Conservation (phyloP, 2,888 invertebrate genomes). For the Lasioglossum lativentre region DNA sequence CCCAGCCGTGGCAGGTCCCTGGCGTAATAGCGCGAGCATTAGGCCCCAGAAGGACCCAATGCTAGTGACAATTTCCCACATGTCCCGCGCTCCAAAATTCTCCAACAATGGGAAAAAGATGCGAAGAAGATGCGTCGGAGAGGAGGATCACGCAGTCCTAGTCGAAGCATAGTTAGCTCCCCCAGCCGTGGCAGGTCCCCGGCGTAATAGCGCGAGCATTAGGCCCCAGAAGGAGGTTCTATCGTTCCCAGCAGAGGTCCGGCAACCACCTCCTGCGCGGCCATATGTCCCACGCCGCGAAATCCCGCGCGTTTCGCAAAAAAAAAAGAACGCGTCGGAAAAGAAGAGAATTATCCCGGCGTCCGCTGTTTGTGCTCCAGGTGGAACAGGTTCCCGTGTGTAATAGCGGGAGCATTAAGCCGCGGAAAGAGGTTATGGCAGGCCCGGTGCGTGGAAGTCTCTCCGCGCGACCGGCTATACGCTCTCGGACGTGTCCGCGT, state of each 20-base stretch:
- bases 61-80: neutral
- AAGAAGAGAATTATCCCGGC: conserved; percentile 51
- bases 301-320: neutral
- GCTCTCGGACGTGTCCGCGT: neutral
- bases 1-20: neutral
- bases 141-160: neutral
- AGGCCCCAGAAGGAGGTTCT: conserved; percentile 1
- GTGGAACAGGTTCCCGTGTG: conserved; percentile 52
- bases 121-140: neutral
- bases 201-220: neutral
- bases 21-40: neutral
- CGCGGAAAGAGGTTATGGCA: conserved; percentile 56
- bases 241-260: neutral
- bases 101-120: too few species aligned
- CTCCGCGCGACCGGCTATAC: neutral
- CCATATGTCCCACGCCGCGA: neutral
- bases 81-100: neutral
- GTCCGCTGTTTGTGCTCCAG: neutral
- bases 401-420: conserved; percentile 59
- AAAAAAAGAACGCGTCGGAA: conserved; percentile 44
- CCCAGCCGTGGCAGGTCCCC: neutral
- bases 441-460: conserved; percentile 1
- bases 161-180: neutral
- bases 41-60: neutral
- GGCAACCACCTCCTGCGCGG: neutral